These are phyloP conservation scores for Halocynthia roretzi DNA, from an alignment of 23 tunicate species.

Conservation along the genomic window DNA sequence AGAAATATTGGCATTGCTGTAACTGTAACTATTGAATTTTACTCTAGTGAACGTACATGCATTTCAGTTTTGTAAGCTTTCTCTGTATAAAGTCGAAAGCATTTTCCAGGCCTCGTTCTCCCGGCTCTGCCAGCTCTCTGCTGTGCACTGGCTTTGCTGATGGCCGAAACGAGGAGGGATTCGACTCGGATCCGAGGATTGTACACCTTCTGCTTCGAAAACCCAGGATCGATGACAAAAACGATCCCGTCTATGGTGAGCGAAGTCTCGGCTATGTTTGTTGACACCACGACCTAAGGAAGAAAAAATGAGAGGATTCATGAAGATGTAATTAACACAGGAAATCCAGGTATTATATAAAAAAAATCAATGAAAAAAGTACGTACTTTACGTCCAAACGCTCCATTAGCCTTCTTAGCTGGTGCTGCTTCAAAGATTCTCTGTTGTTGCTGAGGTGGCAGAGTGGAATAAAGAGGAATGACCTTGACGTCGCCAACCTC, in stretches of 20 bases:
- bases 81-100: constrained; percentile 93
- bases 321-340: neutral
- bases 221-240: constrained; percentile 97
- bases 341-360: neutral
- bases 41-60: constrained; percentile 37
- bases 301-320: too few species aligned
- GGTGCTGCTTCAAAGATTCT: constrained; percentile 89
- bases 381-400: constrained; percentile 76
- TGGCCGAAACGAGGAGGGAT: constrained; percentile 90
- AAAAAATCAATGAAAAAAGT: neutral
- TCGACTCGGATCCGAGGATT: constrained; percentile 97
- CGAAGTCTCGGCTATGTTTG: constrained; percentile 96
- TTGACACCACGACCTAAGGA: constrained; percentile 65
- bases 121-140: constrained; percentile 98
- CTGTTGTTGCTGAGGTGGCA: constrained; percentile 88
- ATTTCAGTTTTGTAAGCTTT: constrained; percentile 89
- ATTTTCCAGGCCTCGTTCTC: constrained; percentile 92
- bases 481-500: constrained; percentile 87
- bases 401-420: constrained; percentile 80
- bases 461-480: constrained; percentile 90
- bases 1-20: too few species aligned
- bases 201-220: constrained; percentile 97
- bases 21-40: too few species aligned
- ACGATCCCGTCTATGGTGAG: constrained; percentile 97
- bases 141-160: constrained; percentile 95